A percentile compares a stretch with the other conserved stretches of the same genome.
Conservation (phyloP, 1,140 invertebrate species). For the Saxidomus purpurata region DNA sequence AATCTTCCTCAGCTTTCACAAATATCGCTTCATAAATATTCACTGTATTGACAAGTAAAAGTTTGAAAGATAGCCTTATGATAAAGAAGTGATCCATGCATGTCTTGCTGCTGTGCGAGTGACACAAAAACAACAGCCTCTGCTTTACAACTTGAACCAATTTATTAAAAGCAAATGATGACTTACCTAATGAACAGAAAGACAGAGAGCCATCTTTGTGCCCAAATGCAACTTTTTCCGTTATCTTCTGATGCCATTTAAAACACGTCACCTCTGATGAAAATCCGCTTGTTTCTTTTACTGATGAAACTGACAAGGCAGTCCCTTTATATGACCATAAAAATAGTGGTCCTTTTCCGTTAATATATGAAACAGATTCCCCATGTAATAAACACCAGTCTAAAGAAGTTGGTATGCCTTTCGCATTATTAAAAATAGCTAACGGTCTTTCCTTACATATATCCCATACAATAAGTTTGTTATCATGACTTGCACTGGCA, state of each 20-base stretch:
- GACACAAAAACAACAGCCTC: too few relatives aligned
- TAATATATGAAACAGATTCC: slow-evolving; percentile 82
- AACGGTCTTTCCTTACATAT: slow-evolving; percentile 81
- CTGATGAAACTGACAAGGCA: slow-evolving; percentile 56
- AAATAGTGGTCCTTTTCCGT: slow-evolving; percentile 81
- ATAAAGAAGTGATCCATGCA: too few relatives aligned
- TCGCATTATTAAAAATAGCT: slow-evolving; percentile 76
- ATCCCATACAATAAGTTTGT: slow-evolving; percentile 85
- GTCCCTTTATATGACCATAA: slow-evolving; percentile 80
- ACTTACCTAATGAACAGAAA: slow-evolving; percentile 75
- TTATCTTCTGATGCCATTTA: slow-evolving; percentile 83
- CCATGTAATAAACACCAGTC: slow-evolving; percentile 81
- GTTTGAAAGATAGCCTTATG: too few relatives aligned
- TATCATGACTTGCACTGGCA: slow-evolving; percentile 84
- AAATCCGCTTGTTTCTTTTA: slow-evolving; percentile 79
- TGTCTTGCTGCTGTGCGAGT: too few relatives aligned
- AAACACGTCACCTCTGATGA: slow-evolving; percentile 79
- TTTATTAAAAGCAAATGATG: too few relatives aligned
- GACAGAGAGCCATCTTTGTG: slow-evolving; percentile 86
- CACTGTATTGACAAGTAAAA: too few relatives aligned
- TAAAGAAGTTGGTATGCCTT: slow-evolving; percentile 77
- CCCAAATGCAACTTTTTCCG: slow-evolving; percentile 84
- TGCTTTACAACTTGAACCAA: too few relatives aligned
- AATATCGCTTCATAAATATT: too few relatives aligned
- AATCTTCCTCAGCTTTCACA: too few relatives aligned